These are phyloP conservation scores for Callorhinus ursinus DNA, from an alignment of 2,113 vertebrate genomes.

Conservation along the genomic window DNA sequence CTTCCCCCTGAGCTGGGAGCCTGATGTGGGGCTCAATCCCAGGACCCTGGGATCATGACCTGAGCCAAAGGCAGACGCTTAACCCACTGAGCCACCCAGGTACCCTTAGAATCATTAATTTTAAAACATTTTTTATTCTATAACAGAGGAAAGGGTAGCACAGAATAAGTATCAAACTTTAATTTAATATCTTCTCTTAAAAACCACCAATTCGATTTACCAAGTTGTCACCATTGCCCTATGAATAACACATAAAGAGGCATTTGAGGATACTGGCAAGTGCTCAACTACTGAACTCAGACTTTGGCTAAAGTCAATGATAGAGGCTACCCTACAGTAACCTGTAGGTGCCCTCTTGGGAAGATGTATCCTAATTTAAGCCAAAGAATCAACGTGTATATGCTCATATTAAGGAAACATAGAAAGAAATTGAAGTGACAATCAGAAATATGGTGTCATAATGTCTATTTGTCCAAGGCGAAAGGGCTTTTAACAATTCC, in stretches of 20 bases:
- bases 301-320: neutral
- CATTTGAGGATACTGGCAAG: neutral
- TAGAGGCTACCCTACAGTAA: neutral
- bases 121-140: neutral
- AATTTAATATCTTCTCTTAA: neutral
- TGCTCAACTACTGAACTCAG: neutral
- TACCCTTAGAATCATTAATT: neutral
- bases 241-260: neutral
- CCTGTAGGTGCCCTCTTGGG: neutral
- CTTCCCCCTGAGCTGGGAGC: no score
- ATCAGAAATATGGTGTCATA: neutral
- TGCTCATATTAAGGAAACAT: neutral
- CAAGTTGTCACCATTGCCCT: neutral
- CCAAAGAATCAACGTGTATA: neutral
- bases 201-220: neutral
- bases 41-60: no score
- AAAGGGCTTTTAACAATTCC: neutral
- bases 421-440: neutral
- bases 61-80: no score
- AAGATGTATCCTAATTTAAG: neutral
- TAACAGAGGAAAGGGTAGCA: neutral
- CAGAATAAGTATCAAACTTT: constrained; percentile 1
- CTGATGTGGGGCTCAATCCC: no score
- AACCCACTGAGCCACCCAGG: no score
- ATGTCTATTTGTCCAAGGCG: neutral